These are phyloP conservation scores for Eurystomus gularis DNA, from an alignment of 2,113 vertebrate species.

Conservation along the genomic window DNA sequence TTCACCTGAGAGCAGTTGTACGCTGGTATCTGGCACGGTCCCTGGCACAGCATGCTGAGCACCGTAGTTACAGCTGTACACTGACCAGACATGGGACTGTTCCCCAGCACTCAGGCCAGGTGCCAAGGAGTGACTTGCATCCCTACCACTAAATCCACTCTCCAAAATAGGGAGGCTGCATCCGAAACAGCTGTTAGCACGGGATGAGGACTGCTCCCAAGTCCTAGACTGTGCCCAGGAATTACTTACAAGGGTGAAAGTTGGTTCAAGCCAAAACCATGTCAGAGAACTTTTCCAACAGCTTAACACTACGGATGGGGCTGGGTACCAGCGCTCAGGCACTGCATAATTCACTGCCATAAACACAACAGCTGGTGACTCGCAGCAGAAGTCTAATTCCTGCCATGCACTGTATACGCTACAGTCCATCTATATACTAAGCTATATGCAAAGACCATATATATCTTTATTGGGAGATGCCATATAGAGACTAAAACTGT, in stretches of 20 bases:
- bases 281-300: neutral
- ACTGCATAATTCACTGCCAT: neutral
- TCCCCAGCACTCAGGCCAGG: neutral
- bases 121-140: neutral
- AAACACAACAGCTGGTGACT: neutral
- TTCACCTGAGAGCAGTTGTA: fast-evolving
- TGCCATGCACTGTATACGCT: neutral
- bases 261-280: neutral
- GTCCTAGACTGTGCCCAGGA: neutral
- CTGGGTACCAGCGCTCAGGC: neutral
- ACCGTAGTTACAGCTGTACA: fast-evolving
- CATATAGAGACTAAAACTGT: neutral
- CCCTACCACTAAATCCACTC: neutral
- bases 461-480: neutral
- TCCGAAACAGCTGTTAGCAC: neutral
- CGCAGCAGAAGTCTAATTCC: neutral
- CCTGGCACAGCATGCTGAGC: fast-evolving
- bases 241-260: neutral
- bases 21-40: neutral
- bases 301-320: neutral
- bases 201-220: neutral
- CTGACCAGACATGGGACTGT: neutral
- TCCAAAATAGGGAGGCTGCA: neutral
- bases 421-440: neutral
- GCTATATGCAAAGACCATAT: neutral